phyloP scores from a whole-genome alignment of 2,797 vertebrate genomes.

The Myripristis jacobus region DNA sequence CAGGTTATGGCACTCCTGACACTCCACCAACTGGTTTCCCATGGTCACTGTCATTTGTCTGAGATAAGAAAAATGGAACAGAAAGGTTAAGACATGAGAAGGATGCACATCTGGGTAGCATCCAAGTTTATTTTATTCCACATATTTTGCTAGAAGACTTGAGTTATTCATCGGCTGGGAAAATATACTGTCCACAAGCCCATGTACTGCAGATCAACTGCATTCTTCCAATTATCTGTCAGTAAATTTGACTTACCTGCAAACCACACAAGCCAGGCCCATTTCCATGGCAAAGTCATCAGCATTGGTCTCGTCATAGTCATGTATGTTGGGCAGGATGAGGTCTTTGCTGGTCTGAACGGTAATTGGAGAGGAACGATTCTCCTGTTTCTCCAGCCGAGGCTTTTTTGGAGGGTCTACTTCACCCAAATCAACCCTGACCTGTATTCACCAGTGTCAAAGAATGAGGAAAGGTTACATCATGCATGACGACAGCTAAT shows the following conservation, averaged over 20 bases:
- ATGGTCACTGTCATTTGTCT: constrained; percentile 98
- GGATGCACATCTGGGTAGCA: background rate
- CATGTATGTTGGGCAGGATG: constrained; percentile 88
- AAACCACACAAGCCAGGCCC: constrained; percentile 97
- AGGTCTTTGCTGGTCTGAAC: constrained; percentile 93
- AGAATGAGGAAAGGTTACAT: constrained; percentile 9
- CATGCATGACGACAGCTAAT: background rate
- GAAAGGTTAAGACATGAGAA: background rate
- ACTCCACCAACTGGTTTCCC: constrained; percentile 97
- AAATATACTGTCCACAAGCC: background rate
- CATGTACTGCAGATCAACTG: background rate
- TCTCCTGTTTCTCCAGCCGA: constrained; percentile 91
- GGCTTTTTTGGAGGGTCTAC: constrained; percentile 92
- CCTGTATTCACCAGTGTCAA: constrained; percentile 73
- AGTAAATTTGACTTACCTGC: constrained; percentile 83
- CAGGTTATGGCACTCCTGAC: constrained; percentile 99
- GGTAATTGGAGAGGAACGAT: constrained; percentile 90
- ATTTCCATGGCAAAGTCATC: constrained; percentile 99
- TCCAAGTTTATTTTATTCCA: background rate
- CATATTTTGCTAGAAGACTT: background rate
- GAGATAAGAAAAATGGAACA: constrained; percentile 2
- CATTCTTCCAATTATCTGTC: background rate
- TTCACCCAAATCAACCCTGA: constrained; percentile 88
- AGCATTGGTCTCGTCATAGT: constrained; percentile 96
- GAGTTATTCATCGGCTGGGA: background rate